phyloP scores from a whole-genome alignment of 2,797 vertebrate species.

The Enteromius anoplus region DNA sequence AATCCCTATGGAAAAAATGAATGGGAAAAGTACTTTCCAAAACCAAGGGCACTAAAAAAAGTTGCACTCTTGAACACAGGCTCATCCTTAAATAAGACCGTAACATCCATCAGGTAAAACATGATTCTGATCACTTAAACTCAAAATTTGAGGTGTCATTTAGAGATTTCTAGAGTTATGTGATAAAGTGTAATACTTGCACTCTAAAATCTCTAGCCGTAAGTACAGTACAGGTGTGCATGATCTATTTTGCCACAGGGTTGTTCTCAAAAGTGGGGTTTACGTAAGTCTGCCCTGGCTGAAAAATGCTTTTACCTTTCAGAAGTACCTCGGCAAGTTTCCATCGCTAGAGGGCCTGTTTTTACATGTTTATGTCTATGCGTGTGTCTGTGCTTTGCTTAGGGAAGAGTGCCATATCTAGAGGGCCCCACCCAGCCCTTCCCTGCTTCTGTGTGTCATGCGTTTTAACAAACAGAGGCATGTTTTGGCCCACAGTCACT shows the following conservation, averaged over 20 bases:
- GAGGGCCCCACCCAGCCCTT: slow-evolving; percentile 36
- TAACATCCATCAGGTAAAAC: not conserved
- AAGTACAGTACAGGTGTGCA: not conserved
- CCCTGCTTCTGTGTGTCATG: slow-evolving; percentile 56
- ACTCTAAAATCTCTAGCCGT: not conserved
- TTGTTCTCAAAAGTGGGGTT: not conserved
- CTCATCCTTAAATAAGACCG: not conserved
- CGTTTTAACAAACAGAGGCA: slow-evolving; percentile 21
- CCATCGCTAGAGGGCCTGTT: slow-evolving; percentile 27
- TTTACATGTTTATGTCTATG: slow-evolving; percentile 30
- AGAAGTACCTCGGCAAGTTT: not conserved
- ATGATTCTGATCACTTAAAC: not conserved
- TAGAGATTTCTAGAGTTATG: not conserved
- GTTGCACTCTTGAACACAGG: not conserved
- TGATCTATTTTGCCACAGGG: not conserved
- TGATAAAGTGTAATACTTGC: not conserved
- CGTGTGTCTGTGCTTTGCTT: slow-evolving; percentile 4
- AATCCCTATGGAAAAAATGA: not conserved
- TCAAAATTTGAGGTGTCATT: not conserved
- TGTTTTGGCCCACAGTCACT: slow-evolving; percentile 18
- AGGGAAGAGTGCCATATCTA: slow-evolving; percentile 25
- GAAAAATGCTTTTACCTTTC: slow-evolving; percentile 16
- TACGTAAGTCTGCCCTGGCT: not conserved
- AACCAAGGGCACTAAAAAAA: not conserved
- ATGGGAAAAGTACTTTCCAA: not conserved